A percentile compares a stretch with the other conserved stretches of the same genome.
phyloP scores from a whole-genome alignment of 1,140 invertebrate species.

The Alviniconcha marisindica region DNA sequence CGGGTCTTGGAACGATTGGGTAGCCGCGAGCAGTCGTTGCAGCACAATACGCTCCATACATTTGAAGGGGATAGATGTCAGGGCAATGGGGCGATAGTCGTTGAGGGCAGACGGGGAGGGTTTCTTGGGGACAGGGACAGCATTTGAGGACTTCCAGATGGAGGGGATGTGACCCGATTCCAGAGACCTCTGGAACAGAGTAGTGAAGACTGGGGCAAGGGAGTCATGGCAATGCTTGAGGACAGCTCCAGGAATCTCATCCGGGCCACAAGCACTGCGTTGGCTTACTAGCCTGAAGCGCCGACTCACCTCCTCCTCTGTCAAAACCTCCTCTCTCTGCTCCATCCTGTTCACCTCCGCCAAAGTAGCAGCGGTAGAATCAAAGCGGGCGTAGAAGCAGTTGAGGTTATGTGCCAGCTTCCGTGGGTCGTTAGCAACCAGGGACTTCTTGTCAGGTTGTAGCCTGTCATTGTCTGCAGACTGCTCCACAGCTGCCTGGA shows the following conservation, averaged over 20 bases:
- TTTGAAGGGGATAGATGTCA: slow-evolving; percentile 13
- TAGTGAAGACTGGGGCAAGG: not conserved
- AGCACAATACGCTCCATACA: slow-evolving; percentile 15
- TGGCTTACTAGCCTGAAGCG: not conserved
- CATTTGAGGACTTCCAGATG: slow-evolving; percentile 4
- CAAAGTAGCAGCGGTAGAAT: too few species aligned
- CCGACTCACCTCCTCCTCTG: not conserved
- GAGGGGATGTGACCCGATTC: not conserved
- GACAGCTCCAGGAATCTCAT: not conserved
- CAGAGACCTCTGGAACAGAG: not conserved
- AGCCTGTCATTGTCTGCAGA: not conserved
- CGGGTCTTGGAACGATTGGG: not conserved
- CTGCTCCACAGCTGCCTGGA: not conserved
- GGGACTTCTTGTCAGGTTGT: not conserved
- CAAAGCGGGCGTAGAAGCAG: not conserved
- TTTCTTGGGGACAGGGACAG: slow-evolving; percentile 16
- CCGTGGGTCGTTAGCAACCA: not conserved
- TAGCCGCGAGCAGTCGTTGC: not conserved
- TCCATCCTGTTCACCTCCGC: not conserved
- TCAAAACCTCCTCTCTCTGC: not conserved
- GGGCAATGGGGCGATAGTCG: slow-evolving; percentile 15
- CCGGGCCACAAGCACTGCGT: not conserved
- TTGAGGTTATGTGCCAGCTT: not conserved
- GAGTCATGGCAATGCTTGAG: not conserved
- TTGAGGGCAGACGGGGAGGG: not conserved